A percentile compares a stretch with the other conserved stretches of the same genome.
Conservation (phyloP, 2,113 vertebrate species). For the Macrotis lagotis region DNA sequence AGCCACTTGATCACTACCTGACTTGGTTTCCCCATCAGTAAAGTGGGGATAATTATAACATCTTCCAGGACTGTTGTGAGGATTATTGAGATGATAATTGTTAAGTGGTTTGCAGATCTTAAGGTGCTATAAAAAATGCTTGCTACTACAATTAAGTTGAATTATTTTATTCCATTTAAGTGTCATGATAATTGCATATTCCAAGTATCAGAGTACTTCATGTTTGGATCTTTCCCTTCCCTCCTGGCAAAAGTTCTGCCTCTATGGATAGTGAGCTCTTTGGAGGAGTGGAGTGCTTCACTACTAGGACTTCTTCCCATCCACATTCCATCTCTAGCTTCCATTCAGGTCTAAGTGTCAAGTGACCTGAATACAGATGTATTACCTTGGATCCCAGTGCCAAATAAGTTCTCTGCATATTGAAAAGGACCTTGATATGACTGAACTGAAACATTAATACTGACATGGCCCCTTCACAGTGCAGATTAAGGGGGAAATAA, state of each 20-base stretch:
- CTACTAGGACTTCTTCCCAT: neutral
- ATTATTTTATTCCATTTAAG: neutral
- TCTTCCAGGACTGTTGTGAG: neutral
- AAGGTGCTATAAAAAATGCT: neutral
- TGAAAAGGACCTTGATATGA: neutral
- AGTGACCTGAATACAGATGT: neutral
- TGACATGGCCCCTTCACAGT: neutral
- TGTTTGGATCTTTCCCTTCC: neutral
- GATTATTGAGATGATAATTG: neutral
- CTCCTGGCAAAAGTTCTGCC: neutral
- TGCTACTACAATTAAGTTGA: neutral
- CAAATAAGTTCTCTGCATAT: neutral
- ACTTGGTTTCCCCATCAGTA: neutral
- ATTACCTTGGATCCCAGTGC: neutral
- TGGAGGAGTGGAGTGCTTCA: neutral
- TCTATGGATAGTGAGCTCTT: neutral
- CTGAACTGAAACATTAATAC: neutral
- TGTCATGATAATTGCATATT: neutral
- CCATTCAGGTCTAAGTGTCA: fast-evolving
- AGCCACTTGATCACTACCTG: neutral
- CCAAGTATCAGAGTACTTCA: neutral
- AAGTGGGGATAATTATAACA: neutral
- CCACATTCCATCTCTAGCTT: neutral
- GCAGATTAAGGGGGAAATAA: constrained; percentile 36
- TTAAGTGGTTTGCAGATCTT: neutral